Evolutionary conservation across 2,888 invertebrate species (phyloP).

Genomic region (Cinara cedri): DNA sequence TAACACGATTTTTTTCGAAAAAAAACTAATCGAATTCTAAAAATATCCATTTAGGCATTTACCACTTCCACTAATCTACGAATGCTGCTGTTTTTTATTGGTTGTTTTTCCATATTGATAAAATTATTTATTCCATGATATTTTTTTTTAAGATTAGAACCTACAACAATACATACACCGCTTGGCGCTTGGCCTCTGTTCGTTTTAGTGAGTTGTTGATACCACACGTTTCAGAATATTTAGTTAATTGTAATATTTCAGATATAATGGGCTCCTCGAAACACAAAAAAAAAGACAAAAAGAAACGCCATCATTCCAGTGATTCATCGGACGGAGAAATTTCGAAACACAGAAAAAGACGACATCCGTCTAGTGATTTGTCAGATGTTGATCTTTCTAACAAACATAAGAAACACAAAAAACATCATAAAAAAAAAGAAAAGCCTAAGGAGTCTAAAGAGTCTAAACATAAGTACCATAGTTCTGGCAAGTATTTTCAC

Average conservation of each 20-base stretch:
- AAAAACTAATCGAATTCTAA: too few species aligned
- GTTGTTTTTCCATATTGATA: too few species aligned
- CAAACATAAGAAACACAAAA: conserved; percentile 49
- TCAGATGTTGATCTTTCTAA: conserved; percentile 28
- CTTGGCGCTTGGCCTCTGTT: too few species aligned
- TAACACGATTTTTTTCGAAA: too few species aligned
- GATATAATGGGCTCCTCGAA: conserved; percentile 44
- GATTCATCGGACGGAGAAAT: conserved; percentile 41
- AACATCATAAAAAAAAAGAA: conserved; percentile 48
- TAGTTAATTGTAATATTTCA: not conserved
- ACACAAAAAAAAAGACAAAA: conserved; percentile 50
- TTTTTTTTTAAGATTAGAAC: too few species aligned
- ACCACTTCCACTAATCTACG: too few species aligned
- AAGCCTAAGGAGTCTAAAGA: conserved; percentile 29
- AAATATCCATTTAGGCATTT: too few species aligned
- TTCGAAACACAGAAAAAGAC: conserved; percentile 41
- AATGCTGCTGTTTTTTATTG: too few species aligned
- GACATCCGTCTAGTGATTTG: conserved; percentile 44
- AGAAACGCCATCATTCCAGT: conserved; percentile 44
- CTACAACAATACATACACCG: too few species aligned
- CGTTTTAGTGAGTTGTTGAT: too few species aligned
- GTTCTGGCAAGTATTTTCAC: conserved; percentile 33
- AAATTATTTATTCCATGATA: too few species aligned
- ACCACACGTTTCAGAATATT: not conserved
- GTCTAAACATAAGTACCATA: conserved; percentile 38